Conservation (phyloP, 2,888 invertebrate species). For the Tenodera sinensis region DNA sequence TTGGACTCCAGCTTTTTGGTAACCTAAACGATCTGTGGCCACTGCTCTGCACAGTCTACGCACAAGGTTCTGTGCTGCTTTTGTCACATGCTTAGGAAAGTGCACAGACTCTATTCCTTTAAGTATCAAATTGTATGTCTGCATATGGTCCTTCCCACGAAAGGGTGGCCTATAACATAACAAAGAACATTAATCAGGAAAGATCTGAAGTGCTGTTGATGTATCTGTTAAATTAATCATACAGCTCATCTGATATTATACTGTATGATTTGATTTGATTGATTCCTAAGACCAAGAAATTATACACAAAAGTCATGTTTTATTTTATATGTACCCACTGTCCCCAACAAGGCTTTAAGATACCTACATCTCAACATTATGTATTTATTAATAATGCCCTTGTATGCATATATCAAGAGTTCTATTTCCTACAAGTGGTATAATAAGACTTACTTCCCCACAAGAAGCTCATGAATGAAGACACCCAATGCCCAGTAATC, state of each 20-base stretch:
- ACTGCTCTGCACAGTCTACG: conserved; percentile 80
- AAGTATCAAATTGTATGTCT: conserved; percentile 89
- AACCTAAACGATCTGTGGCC: conserved; percentile 85
- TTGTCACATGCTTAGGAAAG: conserved; percentile 75
- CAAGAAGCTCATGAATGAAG: conserved; percentile 79
- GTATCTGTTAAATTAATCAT: too few species aligned
- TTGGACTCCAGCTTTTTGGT: conserved; percentile 78
- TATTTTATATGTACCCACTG: too few species aligned
- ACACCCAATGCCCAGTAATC: conserved; percentile 95
- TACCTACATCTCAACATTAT: too few species aligned
- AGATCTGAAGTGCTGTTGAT: too few species aligned
- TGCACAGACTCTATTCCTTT: conserved; percentile 85
- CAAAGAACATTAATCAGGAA: neutral
- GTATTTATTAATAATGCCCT: neutral
- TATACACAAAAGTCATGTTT: too few species aligned
- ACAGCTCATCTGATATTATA: too few species aligned
- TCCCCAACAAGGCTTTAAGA: neutral
- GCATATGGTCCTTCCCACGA: conserved; percentile 86
- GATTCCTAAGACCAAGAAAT: too few species aligned
- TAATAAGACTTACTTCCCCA: conserved; percentile 56
- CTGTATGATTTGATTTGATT: too few species aligned
- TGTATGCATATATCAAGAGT: neutral
- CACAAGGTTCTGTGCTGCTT: conserved; percentile 76
- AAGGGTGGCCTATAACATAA: conserved; percentile 68
- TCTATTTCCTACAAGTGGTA: neutral